phyloP scores from a whole-genome alignment of 23 tunicate genomes.

The Trididemnum nubilum region DNA sequence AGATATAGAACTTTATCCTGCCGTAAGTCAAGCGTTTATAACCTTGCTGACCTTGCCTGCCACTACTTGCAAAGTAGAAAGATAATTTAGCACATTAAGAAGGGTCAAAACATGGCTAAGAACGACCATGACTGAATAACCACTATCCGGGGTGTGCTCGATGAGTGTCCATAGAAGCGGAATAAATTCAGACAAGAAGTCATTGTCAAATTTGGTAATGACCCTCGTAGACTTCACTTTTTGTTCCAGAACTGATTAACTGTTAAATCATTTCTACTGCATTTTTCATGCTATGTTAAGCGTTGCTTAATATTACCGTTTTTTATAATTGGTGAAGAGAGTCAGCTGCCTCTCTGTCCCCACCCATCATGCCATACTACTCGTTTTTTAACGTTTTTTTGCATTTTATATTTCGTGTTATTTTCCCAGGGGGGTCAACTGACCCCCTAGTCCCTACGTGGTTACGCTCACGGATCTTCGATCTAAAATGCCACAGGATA shows the following conservation, averaged over 20 bases:
- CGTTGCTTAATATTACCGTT: too few species aligned
- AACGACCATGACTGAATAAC: not conserved
- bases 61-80: not conserved
- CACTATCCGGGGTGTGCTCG: not conserved
- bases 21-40: not conserved
- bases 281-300: not conserved
- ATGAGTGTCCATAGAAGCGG: not conserved
- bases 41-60: not conserved
- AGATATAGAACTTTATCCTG: not conserved
- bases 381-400: too few species aligned
- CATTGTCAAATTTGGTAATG: too few species aligned
- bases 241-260: not conserved
- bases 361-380: too few species aligned
- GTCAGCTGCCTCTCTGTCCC: too few species aligned
- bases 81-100: not conserved
- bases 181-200: not conserved
- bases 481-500: too few species aligned
- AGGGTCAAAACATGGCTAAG: not conserved
- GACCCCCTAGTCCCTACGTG: too few species aligned
- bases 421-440: too few species aligned
- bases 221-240: not conserved
- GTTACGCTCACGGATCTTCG: too few species aligned
- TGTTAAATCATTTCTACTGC: not conserved
- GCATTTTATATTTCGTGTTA: too few species aligned
- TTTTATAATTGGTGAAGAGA: too few species aligned